Evolutionary conservation across 2,113 vertebrate genomes (phyloP).

Genomic region (Dryoscopus gambensis): DNA sequence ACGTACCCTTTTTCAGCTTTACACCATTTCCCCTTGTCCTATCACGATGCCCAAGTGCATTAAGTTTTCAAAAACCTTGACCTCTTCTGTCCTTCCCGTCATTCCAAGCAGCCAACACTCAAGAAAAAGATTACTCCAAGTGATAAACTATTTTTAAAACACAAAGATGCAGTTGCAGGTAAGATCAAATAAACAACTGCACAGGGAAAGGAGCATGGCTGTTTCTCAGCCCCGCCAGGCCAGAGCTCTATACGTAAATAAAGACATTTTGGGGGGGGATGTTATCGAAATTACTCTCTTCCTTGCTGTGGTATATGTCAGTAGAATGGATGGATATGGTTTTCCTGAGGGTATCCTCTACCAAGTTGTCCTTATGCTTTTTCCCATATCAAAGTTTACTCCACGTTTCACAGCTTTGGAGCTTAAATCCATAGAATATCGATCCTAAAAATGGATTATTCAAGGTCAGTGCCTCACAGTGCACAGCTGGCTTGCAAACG

Average conservation of each 20-base stretch:
- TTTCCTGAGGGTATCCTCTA: neutral
- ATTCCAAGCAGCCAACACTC: neutral
- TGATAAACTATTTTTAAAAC: neutral
- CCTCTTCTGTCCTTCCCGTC: neutral
- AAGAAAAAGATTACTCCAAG: neutral
- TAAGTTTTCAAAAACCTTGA: neutral
- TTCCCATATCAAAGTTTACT: neutral
- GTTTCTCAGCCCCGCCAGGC: neutral
- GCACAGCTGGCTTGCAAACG: neutral
- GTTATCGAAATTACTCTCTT: neutral
- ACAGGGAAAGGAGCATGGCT: neutral
- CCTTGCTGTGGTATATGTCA: too few species aligned
- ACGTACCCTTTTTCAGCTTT: neutral
- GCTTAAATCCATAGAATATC: neutral
- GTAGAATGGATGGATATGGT: neutral
- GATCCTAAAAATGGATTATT: neutral
- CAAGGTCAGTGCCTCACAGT: neutral
- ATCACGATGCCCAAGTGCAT: neutral
- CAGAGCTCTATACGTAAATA: neutral
- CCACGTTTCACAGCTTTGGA: neutral
- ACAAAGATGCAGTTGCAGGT: neutral
- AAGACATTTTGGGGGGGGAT: neutral
- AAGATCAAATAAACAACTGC: neutral
- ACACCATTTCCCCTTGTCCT: too few species aligned
- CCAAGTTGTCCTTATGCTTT: neutral